Base-by-base conservation (phyloP, 2,113 vertebrate species). In the Tympanuchus pallidicinctus region DNA sequence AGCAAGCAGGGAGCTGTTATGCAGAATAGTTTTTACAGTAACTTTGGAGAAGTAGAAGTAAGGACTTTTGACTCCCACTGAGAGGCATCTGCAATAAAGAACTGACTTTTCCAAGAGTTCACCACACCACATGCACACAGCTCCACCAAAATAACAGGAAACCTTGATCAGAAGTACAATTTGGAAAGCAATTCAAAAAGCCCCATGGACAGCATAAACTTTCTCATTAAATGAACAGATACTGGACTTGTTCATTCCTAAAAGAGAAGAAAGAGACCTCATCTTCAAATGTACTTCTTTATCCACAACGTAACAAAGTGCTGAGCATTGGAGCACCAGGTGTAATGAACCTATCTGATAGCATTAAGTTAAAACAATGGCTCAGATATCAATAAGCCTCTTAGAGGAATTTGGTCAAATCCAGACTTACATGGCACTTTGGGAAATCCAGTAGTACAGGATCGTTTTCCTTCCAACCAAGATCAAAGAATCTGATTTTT, bases 341-440 rank as follows among this genome's bases (percentile, higher is more conserved):
- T 86, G 73, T 52, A 95, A 92, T 83, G 86, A 94, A 88, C 71
- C 32, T 56, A 94, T 57, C 69, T 87, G 65, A 92, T 66, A 87
- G 56, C 54, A 73, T 86, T 90, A 84, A 80, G 57, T 57, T 93
- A 82, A 92, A 96, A 92, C 77, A 97, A 94, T 73, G 48, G 82
- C 79, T 96, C 95, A 72, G 71, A 77, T 96, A 95, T 72, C 86
- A 91, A 45, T 93, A 96, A 95, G 65, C 85, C 36, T 95, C 83
- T 97, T 95, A 94, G 0, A n/a, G 42, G 70, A 93, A 86, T 82
- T 83, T 42, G 4, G 65, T 91, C 78, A 95, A 94, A 95, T 92
- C 77, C 85, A 92, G 90, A 90, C 54, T 94, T 89, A 94, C 77
- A 85, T 20, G 40, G 80, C 43, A 93, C 65, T 92, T 96, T 89